These are phyloP conservation scores for Empidonax traillii DNA, from an alignment of 2,113 vertebrate genomes.

Conservation along the genomic window DNA sequence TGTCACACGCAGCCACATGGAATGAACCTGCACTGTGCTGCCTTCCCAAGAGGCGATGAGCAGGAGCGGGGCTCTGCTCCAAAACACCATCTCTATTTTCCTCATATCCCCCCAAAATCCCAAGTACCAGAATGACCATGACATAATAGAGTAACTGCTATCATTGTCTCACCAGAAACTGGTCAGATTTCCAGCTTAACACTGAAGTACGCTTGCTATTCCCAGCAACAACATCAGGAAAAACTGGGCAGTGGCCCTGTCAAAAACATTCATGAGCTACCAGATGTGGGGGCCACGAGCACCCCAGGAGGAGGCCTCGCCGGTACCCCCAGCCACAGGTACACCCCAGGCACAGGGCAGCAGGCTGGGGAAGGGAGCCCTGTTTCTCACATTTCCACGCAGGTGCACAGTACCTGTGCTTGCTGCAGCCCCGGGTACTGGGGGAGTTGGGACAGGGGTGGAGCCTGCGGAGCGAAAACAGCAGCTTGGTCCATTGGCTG, in stretches of 20 bases:
- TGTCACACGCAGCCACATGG: background rate
- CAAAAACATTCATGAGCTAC: background rate
- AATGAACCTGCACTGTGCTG: fast-evolving
- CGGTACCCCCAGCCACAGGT: background rate
- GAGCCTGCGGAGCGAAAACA: conserved; percentile 67
- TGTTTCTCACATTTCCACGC: too few species aligned
- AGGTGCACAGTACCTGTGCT: conserved; percentile 66
- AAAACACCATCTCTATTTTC: background rate
- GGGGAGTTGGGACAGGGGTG: conserved; percentile 56
- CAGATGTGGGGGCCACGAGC: background rate
- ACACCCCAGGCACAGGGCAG: background rate
- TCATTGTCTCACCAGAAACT: background rate
- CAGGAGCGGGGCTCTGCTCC: background rate
- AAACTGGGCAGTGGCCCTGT: background rate
- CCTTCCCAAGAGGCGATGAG: background rate
- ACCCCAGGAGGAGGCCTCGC: background rate
- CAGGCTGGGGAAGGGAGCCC: background rate
- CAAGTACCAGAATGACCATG: background rate
- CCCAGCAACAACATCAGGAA: background rate
- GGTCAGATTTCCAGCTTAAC: background rate
- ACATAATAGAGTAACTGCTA: background rate
- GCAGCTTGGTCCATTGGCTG: conserved; percentile 71
- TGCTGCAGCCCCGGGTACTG: conserved; percentile 73
- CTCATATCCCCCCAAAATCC: background rate
- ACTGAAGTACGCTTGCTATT: fast-evolving